Evolutionary conservation across 2,797 vertebrate species (phyloP).

Genomic region (Allobates femoralis): DNA sequence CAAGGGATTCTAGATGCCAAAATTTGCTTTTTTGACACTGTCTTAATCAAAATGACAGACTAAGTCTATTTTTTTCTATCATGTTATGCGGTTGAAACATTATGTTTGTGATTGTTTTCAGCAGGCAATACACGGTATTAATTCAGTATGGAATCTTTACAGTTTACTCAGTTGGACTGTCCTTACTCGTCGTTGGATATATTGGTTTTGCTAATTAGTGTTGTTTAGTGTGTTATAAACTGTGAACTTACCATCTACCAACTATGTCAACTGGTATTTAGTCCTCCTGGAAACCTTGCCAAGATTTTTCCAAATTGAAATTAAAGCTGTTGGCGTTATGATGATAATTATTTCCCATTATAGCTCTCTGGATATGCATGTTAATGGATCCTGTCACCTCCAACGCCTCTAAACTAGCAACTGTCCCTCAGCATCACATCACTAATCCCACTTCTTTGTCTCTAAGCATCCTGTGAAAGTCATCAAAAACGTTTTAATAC

Average conservation of each 20-base stretch:
- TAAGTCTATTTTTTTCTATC: slow-evolving; percentile 50
- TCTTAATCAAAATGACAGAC: slow-evolving; percentile 59
- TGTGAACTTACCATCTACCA: slow-evolving; percentile 15
- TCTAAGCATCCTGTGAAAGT: too few species aligned
- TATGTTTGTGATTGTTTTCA: slow-evolving; percentile 24
- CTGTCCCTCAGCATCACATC: too few species aligned
- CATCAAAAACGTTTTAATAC: too few species aligned
- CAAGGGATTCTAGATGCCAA: slow-evolving; percentile 52
- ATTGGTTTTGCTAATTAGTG: slow-evolving; percentile 23
- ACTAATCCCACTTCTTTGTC: too few species aligned
- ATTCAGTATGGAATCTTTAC: slow-evolving; percentile 39
- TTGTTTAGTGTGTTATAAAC: slow-evolving; percentile 14
- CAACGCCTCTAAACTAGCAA: too few species aligned
- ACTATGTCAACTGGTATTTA: slow-evolving; percentile 8
- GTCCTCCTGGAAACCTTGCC: neutral
- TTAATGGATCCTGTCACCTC: too few species aligned
- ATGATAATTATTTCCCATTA: neutral
- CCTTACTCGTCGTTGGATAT: slow-evolving; percentile 25
- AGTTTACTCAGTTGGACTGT: slow-evolving; percentile 32
- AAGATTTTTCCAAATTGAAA: neutral
- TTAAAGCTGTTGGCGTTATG: neutral
- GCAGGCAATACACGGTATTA: slow-evolving; percentile 27
- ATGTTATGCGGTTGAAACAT: slow-evolving; percentile 51
- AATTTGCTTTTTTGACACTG: slow-evolving; percentile 56
- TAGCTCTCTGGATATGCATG: neutral